Percentiles rank a stretch among this genome's conserved stretches.
Evolutionary conservation across 1,140 invertebrate genomes (phyloP).

Genomic region (Octopus bimaculoides): DNA sequence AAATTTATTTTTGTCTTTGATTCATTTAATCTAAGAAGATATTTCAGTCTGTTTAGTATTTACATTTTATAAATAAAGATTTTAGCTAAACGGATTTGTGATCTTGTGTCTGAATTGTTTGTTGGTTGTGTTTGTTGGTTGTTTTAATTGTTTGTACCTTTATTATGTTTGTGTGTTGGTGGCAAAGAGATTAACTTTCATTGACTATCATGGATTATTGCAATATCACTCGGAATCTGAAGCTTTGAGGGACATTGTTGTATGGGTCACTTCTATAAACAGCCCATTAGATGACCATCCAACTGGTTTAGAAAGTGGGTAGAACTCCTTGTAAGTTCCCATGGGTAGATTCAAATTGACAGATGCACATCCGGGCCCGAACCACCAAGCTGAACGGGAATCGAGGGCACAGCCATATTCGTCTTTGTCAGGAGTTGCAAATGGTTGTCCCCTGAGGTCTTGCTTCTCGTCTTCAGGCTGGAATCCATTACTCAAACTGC

Average conservation of each 20-base stretch:
- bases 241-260: neutral
- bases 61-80: neutral
- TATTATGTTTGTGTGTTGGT: neutral
- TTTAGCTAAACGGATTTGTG: neutral
- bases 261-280: neutral
- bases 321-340: constrained; percentile 1
- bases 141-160: neutral
- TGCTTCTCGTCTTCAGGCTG: neutral
- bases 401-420: neutral
- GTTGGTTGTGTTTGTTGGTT: neutral
- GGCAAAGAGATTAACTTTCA: neutral
- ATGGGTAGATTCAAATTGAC: constrained; percentile 3
- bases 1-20: too few species aligned
- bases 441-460: neutral
- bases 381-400: constrained; percentile 3
- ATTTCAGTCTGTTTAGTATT: neutral
- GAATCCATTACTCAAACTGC: neutral
- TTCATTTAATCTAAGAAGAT: too few species aligned
- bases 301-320: constrained; percentile 5
- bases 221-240: neutral
- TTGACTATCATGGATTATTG: too few species aligned
- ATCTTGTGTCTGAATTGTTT: neutral
- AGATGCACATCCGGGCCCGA: neutral
- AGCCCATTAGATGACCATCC: neutral
- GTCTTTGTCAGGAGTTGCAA: constrained; percentile 5